Conservation (phyloP, 2,888 invertebrate species). For the Quadroppia sp. region DNA sequence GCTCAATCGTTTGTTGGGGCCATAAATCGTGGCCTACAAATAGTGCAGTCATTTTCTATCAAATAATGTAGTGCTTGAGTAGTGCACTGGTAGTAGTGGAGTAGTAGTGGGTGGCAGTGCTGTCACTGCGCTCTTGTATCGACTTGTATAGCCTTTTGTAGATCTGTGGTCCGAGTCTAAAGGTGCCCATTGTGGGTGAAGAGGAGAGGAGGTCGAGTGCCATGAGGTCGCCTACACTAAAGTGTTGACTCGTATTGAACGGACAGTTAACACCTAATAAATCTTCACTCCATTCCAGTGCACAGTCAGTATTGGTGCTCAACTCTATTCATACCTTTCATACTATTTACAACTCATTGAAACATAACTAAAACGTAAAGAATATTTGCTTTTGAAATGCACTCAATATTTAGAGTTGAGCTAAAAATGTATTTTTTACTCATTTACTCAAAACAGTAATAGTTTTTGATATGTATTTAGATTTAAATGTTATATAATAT, state of each 20-base stretch:
- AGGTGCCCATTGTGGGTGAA: constrained; percentile 32
- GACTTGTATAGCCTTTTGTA: constrained; percentile 16
- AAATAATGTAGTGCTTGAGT: constrained; percentile 20
- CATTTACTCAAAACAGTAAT: neutral
- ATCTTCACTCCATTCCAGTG: constrained; percentile 18
- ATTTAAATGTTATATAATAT: constrained; percentile 1
- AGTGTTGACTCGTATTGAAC: constrained; percentile 7
- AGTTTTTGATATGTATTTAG: neutral
- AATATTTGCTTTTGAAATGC: neutral
- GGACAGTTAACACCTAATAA: constrained; percentile 37
- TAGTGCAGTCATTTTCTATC: neutral
- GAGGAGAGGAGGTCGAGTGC: constrained; percentile 37
- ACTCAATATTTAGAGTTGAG: neutral
- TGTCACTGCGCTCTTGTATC: neutral
- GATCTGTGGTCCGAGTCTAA: constrained; percentile 33
- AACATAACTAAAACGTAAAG: constrained; percentile 3
- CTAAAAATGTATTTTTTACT: neutral
- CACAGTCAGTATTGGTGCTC: neutral
- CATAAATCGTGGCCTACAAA: constrained; percentile 30
- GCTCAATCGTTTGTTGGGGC: constrained; percentile 36
- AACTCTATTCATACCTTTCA: neutral
- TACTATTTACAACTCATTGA: neutral
- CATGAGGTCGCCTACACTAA: constrained; percentile 18
- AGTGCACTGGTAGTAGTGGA: neutral
- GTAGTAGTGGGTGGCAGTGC: constrained; percentile 27